Conservation (phyloP, 2,888 invertebrate genomes). For the Drosophila robusta region DNA sequence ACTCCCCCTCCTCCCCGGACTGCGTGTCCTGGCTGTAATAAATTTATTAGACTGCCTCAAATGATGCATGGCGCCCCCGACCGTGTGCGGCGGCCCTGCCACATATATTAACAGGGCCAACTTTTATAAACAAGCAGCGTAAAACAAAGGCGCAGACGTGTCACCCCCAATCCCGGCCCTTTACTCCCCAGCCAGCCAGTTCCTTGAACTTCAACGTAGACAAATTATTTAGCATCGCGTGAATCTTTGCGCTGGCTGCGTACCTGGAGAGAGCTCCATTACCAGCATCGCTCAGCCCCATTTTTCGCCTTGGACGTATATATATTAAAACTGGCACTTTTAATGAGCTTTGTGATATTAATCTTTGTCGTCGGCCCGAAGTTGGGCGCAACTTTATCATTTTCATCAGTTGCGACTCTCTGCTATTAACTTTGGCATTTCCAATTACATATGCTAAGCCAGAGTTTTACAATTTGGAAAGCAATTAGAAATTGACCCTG, state of each 20-base stretch:
- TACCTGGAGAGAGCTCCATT: slow-evolving; percentile 17
- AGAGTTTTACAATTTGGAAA: slow-evolving; percentile 13
- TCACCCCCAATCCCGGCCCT: neutral
- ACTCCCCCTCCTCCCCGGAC: neutral
- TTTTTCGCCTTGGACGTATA: slow-evolving; percentile 4
- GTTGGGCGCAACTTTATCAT: slow-evolving; percentile 49
- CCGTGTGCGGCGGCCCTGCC: slow-evolving; percentile 34
- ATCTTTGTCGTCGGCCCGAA: slow-evolving; percentile 65
- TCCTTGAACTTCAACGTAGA: slow-evolving; percentile 73
- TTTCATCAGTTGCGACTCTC: slow-evolving; percentile 33
- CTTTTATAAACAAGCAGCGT: slow-evolving; percentile 53
- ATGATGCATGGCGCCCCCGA: slow-evolving; percentile 65
- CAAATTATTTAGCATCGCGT: slow-evolving; percentile 69
- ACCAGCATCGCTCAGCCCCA: no score
- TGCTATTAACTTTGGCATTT: slow-evolving; percentile 49
- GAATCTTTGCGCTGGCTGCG: slow-evolving; percentile 43
- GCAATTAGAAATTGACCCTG: slow-evolving; percentile 62
- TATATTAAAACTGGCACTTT: slow-evolving; percentile 74
- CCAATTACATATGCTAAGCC: slow-evolving; percentile 36
- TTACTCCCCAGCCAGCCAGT: slow-evolving; percentile 35
- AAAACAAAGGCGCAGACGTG: slow-evolving; percentile 58
- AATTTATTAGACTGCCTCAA: slow-evolving; percentile 73
- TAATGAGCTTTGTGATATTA: slow-evolving; percentile 80
- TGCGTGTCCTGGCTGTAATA: slow-evolving; percentile 63
- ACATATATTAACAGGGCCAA: slow-evolving; percentile 52